A percentile compares a stretch with the other conserved stretches of the same genome.
These are phyloP conservation scores for Noctua janthe DNA, from an alignment of 2,888 invertebrate species.

Conservation along the genomic window DNA sequence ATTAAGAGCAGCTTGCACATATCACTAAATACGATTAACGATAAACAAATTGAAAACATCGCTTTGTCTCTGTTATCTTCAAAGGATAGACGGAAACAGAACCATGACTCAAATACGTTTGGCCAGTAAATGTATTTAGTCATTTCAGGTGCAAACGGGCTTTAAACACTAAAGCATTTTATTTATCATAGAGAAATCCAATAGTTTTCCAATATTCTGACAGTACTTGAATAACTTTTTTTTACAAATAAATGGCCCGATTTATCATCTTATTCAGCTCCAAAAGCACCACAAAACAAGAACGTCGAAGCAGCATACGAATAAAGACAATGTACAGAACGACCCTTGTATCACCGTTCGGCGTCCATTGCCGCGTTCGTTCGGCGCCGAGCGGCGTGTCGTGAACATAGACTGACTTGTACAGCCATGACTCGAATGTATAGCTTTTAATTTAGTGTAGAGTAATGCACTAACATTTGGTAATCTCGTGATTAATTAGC, in stretches of 20 bases:
- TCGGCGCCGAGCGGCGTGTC: constrained; percentile 81
- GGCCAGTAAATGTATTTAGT: background rate
- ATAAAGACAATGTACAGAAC: constrained; percentile 65
- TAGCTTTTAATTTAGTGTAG: constrained; percentile 73
- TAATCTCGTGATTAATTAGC: constrained; percentile 73
- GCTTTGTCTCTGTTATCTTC: background rate
- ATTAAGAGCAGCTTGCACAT: background rate
- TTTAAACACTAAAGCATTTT: background rate
- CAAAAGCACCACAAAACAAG: constrained; percentile 37
- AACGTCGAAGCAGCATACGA: constrained; percentile 55
- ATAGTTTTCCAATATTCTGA: background rate
- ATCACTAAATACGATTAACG: background rate
- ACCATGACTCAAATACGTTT: background rate
- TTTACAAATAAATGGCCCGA: background rate
- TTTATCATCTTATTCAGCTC: constrained; percentile 20
- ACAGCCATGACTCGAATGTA: constrained; percentile 86
- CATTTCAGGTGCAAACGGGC: background rate
- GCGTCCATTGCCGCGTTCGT: constrained; percentile 46
- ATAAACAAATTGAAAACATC: background rate
- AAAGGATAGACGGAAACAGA: background rate
- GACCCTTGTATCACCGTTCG: constrained; percentile 54
- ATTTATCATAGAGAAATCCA: background rate
- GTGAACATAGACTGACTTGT: constrained; percentile 87
- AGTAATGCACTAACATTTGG: constrained; percentile 71
- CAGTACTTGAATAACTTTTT: background rate